Conservation (phyloP, 2,888 invertebrate genomes). For the Oscheius sp. region DNA sequence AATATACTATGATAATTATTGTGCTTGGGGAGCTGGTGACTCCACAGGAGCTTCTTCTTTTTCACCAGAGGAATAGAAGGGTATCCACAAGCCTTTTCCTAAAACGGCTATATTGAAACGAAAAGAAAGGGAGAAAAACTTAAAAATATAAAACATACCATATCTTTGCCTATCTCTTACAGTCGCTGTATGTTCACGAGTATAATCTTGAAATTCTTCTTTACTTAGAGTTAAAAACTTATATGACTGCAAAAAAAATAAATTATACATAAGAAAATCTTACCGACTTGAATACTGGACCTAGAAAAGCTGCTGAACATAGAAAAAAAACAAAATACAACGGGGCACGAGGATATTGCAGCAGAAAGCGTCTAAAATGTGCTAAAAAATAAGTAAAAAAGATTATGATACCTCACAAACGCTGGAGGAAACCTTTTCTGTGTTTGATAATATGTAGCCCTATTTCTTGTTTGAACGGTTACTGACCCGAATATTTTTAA, state of each 20-base stretch:
- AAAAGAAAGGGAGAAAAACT: too few relatives aligned
- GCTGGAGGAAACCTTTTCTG: constrained; percentile 50
- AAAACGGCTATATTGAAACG: constrained; percentile 30
- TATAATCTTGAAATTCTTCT: constrained; percentile 53
- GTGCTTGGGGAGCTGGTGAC: background rate
- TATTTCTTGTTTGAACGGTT: constrained; percentile 17
- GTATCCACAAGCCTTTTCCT: constrained; percentile 61
- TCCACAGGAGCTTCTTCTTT: constrained; percentile 1
- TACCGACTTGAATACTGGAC: constrained; percentile 53
- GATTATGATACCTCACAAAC: constrained; percentile 59
- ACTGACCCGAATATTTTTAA: background rate
- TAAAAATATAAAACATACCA: constrained; percentile 37
- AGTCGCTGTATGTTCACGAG: constrained; percentile 49
- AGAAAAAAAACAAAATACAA: constrained; percentile 52
- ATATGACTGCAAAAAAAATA: constrained; percentile 44
- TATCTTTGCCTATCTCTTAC: constrained; percentile 59
- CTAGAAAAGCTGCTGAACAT: constrained; percentile 57
- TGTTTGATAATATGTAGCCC: constrained; percentile 59
- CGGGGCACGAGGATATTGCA: constrained; percentile 58
- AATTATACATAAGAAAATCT: constrained; percentile 7
- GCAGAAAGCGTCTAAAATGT: constrained; percentile 50
- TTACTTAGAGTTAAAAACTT: constrained; percentile 52
- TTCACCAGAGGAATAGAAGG: constrained; percentile 43
- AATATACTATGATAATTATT: constrained; percentile 5
- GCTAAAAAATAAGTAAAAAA: too few relatives aligned